Evolutionary conservation across 2,113 vertebrate genomes (phyloP).

Genomic region (Alosa alosa): DNA sequence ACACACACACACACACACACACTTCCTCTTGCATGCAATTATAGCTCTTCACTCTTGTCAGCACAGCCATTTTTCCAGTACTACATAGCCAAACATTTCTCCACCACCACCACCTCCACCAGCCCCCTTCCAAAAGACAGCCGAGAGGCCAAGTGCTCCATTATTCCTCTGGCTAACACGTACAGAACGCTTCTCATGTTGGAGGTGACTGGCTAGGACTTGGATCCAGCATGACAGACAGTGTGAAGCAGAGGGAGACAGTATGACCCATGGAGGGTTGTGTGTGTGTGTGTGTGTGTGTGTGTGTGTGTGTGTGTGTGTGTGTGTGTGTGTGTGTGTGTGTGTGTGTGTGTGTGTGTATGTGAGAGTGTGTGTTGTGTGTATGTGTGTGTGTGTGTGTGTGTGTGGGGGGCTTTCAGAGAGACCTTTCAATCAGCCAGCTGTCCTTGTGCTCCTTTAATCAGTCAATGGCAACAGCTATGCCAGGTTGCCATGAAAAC

Average conservation of each 20-base stretch:
- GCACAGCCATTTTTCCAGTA: slow-evolving; percentile 37
- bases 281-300: too few relatives aligned
- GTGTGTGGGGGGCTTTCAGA: not conserved
- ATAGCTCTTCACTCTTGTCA: slow-evolving; percentile 45
- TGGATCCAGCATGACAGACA: not conserved
- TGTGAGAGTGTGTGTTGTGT: not conserved
- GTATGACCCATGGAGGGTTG: not conserved
- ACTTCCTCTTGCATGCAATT: slow-evolving; percentile 43
- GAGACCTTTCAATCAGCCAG: slow-evolving; percentile 11
- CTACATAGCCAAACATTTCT: slow-evolving; percentile 23
- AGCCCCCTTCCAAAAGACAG: not conserved
- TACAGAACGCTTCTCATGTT: not conserved
- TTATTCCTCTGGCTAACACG: not conserved
- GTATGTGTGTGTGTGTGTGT: not conserved
- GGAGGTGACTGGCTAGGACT: not conserved
- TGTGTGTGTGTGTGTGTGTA: not conserved
- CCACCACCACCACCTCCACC: not conserved
- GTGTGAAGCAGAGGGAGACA: not conserved
- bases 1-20: not conserved
- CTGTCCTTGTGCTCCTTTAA: slow-evolving; percentile 8
- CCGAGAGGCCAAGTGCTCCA: not conserved
- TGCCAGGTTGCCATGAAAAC: slow-evolving; percentile 13
- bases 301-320: too few relatives aligned
- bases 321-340: too few relatives aligned
- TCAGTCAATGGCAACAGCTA: not conserved